These are phyloP conservation scores for Catocala sponsa DNA, from an alignment of 2,888 invertebrate genomes.

Conservation along the genomic window DNA sequence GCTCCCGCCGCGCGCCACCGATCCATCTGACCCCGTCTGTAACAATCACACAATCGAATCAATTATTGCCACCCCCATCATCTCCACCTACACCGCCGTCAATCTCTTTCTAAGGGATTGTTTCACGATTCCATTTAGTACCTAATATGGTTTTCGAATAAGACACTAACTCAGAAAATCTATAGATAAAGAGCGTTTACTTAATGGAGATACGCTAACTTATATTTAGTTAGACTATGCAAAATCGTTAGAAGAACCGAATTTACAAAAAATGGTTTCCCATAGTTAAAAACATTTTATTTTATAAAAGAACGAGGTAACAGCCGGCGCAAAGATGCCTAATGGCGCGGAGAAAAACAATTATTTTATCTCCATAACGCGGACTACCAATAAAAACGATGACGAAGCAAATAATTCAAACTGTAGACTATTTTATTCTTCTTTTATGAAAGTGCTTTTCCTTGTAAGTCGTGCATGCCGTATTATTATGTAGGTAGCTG, in stretches of 20 bases:
- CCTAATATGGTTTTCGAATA: not conserved
- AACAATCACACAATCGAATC: constrained; percentile 72
- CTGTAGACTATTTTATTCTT: constrained; percentile 29
- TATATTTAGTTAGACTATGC: constrained; percentile 35
- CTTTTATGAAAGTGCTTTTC: constrained; percentile 22
- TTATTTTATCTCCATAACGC: constrained; percentile 59
- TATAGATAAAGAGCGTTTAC: constrained; percentile 16
- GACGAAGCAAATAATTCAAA: constrained; percentile 27
- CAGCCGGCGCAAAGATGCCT: constrained; percentile 50
- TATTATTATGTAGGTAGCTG: constrained; percentile 4
- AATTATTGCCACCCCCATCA: constrained; percentile 50
- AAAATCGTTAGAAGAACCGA: constrained; percentile 34
- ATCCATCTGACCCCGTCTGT: constrained; percentile 85
- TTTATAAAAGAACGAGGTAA: constrained; percentile 42
- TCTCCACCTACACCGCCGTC: constrained; percentile 19
- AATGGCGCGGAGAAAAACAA: constrained; percentile 62
- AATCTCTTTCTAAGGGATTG: constrained; percentile 18
- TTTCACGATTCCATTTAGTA: constrained; percentile 3
- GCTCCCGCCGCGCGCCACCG: constrained; percentile 86
- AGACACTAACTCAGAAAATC: not conserved
- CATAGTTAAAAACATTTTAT: constrained; percentile 48
- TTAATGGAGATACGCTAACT: constrained; percentile 30
- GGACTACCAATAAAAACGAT: constrained; percentile 50
- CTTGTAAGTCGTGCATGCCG: not conserved
- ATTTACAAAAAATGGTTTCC: constrained; percentile 43